A percentile compares a stretch with the other conserved stretches of the same genome.
These are phyloP conservation scores for Hirudinaria manillensis DNA, from an alignment of 2,888 invertebrate species.

Conservation along the genomic window DNA sequence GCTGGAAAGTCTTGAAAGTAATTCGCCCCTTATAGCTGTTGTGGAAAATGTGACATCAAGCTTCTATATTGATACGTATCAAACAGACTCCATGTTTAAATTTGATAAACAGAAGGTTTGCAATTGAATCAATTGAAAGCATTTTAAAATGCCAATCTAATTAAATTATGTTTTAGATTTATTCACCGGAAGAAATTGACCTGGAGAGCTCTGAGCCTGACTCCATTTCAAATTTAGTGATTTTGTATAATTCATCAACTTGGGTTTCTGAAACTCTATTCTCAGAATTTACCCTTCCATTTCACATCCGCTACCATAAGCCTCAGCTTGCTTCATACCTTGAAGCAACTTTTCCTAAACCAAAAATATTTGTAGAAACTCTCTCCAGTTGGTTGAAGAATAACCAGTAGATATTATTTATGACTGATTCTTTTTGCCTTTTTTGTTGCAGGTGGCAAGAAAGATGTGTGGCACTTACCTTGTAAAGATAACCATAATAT, in stretches of 20 bases:
- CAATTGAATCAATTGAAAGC: neutral
- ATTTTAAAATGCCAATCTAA: neutral
- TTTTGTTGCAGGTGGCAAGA: neutral
- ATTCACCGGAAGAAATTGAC: conserved; percentile 8
- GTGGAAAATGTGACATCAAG: conserved; percentile 24
- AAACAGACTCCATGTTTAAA: conserved; percentile 14
- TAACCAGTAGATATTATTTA: neutral
- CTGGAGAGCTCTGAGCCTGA: conserved; percentile 15
- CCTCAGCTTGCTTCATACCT: neutral
- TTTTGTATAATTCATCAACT: neutral
- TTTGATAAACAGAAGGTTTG: conserved; percentile 29
- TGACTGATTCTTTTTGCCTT: neutral
- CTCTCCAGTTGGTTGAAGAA: conserved; percentile 6
- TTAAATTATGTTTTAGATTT: conserved; percentile 13
- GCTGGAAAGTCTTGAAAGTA: too few species aligned
- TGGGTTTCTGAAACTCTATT: neutral
- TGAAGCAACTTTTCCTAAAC: neutral
- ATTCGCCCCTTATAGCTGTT: neutral
- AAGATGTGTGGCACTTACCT: neutral
- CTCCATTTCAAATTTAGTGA: neutral
- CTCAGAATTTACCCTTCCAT: conserved; percentile 9
- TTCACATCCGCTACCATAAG: conserved; percentile 24
- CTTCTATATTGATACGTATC: conserved; percentile 26
- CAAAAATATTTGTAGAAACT: conserved; percentile 15
- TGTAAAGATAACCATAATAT: neutral